Conservation (phyloP, 2,888 invertebrate genomes). For the Drosophila birchii region DNA sequence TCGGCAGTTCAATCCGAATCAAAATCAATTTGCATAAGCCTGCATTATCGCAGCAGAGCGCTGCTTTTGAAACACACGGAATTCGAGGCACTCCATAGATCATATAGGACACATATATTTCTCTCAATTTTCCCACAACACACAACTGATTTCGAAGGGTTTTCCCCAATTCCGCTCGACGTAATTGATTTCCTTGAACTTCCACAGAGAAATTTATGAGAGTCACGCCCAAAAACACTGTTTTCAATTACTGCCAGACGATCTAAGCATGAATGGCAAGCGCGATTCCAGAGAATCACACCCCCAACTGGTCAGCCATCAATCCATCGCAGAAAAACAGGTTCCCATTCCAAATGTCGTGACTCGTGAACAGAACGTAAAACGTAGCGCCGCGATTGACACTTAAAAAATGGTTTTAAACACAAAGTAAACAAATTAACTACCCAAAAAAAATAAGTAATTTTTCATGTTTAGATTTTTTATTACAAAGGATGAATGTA, state of each 20-base stretch:
- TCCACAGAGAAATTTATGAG: slow-evolving; percentile 29
- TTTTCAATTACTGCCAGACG: slow-evolving; percentile 20
- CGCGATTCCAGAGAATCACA: slow-evolving; percentile 53
- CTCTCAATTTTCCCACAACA: neutral
- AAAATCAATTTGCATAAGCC: slow-evolving; percentile 59
- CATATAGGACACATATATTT: slow-evolving; percentile 2
- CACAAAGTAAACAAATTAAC: neutral
- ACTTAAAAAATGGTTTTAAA: slow-evolving; percentile 13
- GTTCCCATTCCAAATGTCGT: slow-evolving; percentile 51
- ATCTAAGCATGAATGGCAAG: slow-evolving; percentile 44
- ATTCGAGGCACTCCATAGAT: neutral
- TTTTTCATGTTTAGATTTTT: slow-evolving; percentile 4
- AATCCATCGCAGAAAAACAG: slow-evolving; percentile 2
- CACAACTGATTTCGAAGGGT: slow-evolving; percentile 11
- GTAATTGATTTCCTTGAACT: slow-evolving; percentile 44
- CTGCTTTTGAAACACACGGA: slow-evolving; percentile 22
- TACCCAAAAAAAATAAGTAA: neutral
- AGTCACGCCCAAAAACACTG: slow-evolving; percentile 41
- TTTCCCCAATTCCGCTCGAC: slow-evolving; percentile 15
- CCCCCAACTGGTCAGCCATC: slow-evolving; percentile 15
- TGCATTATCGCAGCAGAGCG: neutral
- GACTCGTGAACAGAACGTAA: slow-evolving; percentile 44
- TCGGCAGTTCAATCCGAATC: slow-evolving; percentile 40
- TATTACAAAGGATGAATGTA: neutral
- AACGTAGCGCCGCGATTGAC: slow-evolving; percentile 16